Evolutionary conservation across 2,797 vertebrate species (phyloP), one percentile per base, ranked within the genome.

Genomic region (Kryptolebias ocellatus): DNA sequence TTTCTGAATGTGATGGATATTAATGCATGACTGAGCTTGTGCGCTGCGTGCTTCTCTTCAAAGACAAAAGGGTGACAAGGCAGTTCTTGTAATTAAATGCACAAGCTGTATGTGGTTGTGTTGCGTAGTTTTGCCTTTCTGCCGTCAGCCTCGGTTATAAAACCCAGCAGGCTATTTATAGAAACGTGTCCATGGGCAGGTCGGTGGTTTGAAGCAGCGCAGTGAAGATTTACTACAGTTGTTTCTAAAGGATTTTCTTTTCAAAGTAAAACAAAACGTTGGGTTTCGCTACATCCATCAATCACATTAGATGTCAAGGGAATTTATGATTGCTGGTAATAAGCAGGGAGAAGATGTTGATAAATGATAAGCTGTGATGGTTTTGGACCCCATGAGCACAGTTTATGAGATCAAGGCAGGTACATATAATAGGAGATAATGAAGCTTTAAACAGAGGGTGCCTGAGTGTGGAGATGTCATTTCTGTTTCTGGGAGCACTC

Each of bases 141-240:
- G 76, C 70, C 79, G 56, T 81, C 76, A 74, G 52, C 54, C 68
- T 62, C n/a, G 2, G 67, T 83, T 83, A 84, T 87, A 81, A 84
- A 90, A 84, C 71, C 31, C 53, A 46, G 69, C 2, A 2, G 50
- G 74, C 84, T 90, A 92, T 90, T 90, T 89, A 84, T 91, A 93
- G 89, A 79, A 87, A 76, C 64, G 64, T 49, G 72, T 83, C 56
- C 58, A 83, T 74, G 78, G 76, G 76, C 79, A 86, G 81, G 81
- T 79, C 64, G 68, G 79, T 83, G 79, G 86, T 86, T 83, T 87
- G 86, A 79, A 79, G 80, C 71, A 24, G 64, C 31, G 24, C 29
- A 63, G 59, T 77, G 55, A 37, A 75, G 79, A 85, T 87, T 87
- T 83, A 87, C 70, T 52, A 60, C 10, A 37, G 53, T 61, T 83